phyloP scores from a whole-genome alignment of 2,888 invertebrate genomes.

The Rotaria magnacalcarata region DNA sequence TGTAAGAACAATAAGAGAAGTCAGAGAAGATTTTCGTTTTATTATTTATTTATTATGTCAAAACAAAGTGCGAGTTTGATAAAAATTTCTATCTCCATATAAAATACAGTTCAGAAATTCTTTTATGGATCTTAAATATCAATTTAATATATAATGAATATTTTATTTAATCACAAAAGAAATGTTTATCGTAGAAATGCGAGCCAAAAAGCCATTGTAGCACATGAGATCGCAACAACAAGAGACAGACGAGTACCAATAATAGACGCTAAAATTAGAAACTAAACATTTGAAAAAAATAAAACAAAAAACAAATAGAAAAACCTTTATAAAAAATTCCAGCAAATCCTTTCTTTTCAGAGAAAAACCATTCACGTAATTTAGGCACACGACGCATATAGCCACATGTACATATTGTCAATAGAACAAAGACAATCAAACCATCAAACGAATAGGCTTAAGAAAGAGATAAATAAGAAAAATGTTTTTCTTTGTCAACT shows the following conservation, averaged over 20 bases:
- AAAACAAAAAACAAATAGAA: not conserved
- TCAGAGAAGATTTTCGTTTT: not conserved
- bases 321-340: slow-evolving; percentile 61
- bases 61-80: not conserved
- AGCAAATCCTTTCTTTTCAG: slow-evolving; percentile 60
- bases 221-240: slow-evolving; percentile 56
- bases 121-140: not conserved
- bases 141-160: not conserved
- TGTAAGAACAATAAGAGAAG: not conserved
- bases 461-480: not conserved
- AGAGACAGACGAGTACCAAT: slow-evolving; percentile 60
- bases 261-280: slow-evolving; percentile 54
- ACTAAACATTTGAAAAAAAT: not conserved
- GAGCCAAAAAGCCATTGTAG: slow-evolving; percentile 57
- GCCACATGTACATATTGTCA: slow-evolving; percentile 61
- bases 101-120: not conserved
- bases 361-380: slow-evolving; percentile 59
- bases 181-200: slow-evolving; percentile 53
- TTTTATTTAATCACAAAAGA: not conserved
- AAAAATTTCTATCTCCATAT: not conserved
- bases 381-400: slow-evolving; percentile 60
- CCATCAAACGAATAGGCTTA: slow-evolving; percentile 58
- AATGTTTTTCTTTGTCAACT: not conserved
- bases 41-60: not conserved
- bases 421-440: slow-evolving; percentile 58